A percentile compares a stretch with the other conserved stretches of the same genome.
These are phyloP conservation scores for Indicator indicator DNA, from an alignment of 2,113 vertebrate species.

Conservation along the genomic window DNA sequence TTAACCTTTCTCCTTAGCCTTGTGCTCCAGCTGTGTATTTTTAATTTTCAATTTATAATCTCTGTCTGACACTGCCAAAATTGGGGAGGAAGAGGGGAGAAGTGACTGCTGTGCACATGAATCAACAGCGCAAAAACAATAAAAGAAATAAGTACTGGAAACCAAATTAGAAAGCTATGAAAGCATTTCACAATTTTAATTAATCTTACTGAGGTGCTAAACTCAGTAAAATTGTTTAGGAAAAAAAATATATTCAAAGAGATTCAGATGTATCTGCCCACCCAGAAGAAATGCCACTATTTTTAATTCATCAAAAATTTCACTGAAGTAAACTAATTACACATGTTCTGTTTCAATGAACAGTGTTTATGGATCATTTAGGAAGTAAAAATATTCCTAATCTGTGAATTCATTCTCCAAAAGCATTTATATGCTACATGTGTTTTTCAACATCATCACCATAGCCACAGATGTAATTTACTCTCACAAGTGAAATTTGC, in stretches of 20 bases:
- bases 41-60: constrained; percentile 10
- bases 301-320: neutral
- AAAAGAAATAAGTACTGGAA: constrained; percentile 1
- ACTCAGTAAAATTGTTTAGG: neutral
- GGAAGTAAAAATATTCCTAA: neutral
- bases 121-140: neutral
- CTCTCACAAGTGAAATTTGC: neutral
- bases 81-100: neutral
- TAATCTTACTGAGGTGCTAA: neutral
- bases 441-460: neutral
- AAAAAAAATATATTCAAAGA: neutral
- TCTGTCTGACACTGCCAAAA: constrained; percentile 1
- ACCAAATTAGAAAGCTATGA: neutral
- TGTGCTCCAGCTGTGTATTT: neutral
- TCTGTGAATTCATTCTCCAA: neutral
- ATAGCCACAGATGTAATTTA: neutral
- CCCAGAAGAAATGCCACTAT: neutral
- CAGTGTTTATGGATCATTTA: neutral
- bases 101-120: neutral
- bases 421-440: neutral
- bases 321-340: neutral
- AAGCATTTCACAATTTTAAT: neutral
- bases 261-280: neutral
- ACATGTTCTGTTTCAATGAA: neutral
- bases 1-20: constrained; percentile 21